phyloP scores from a whole-genome alignment of 2,797 vertebrate species.

The Enteromius paludinosus region DNA sequence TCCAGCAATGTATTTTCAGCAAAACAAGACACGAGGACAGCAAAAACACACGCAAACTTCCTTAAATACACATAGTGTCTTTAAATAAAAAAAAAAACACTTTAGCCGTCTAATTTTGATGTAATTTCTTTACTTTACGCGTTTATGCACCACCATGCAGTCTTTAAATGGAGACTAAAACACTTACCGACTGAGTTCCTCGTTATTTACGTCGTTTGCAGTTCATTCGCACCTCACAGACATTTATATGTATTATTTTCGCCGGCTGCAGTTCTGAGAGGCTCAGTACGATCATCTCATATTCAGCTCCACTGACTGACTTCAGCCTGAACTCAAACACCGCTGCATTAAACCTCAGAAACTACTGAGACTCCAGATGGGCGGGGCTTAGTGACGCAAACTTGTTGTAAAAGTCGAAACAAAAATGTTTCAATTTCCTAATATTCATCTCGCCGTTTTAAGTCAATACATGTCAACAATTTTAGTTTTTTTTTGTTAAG shows the following conservation, averaged over 20 bases:
- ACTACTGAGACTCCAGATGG: background rate
- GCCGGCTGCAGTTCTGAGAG: background rate
- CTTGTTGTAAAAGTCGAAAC: background rate
- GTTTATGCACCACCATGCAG: background rate
- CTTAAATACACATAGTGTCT: background rate
- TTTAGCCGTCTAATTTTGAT: background rate
- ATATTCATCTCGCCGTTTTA: background rate
- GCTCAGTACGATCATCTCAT: background rate
- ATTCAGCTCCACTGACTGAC: background rate
- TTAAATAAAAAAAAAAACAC: no score
- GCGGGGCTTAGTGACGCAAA: constrained; percentile 12
- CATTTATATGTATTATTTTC: background rate
- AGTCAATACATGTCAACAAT: background rate
- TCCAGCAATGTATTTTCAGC: background rate
- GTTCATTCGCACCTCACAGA: background rate
- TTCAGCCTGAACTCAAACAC: constrained; percentile 4
- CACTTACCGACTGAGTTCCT: background rate
- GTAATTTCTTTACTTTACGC: background rate
- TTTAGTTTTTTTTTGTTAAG: background rate
- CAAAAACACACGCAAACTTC: background rate
- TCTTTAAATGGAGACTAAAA: background rate
- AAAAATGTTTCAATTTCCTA: background rate
- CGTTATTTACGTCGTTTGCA: background rate
- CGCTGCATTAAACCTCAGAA: background rate
- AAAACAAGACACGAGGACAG: background rate